phyloP scores from a whole-genome alignment of 2,888 invertebrate species.

The Drosophila mimetica region DNA sequence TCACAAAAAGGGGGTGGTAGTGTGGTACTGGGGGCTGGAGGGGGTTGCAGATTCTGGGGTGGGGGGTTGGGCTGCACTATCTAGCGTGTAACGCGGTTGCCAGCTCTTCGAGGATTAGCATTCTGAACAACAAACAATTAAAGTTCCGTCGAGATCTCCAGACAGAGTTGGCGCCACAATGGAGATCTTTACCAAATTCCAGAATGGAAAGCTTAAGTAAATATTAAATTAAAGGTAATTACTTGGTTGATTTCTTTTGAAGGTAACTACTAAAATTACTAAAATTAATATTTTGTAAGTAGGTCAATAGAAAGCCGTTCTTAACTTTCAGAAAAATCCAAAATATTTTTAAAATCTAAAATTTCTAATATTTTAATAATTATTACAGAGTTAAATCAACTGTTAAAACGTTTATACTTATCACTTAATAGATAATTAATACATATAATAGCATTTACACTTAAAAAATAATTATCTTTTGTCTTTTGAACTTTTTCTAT shows the following conservation, averaged over 20 bases:
- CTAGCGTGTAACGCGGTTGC: conserved; percentile 58
- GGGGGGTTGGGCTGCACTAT: conserved; percentile 3
- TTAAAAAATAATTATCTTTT: neutral
- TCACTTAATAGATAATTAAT: too few species aligned
- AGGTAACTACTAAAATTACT: too few species aligned
- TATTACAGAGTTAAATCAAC: too few species aligned
- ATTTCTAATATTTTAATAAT: too few species aligned
- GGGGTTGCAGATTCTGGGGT: neutral
- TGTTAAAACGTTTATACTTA: too few species aligned
- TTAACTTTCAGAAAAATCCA: too few species aligned
- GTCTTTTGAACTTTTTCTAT: neutral
- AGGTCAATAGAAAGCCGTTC: too few species aligned
- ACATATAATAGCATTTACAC: too few species aligned
- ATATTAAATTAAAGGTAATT: neutral
- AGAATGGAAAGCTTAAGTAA: conserved; percentile 7
- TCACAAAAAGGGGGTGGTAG: conserved; percentile 11
- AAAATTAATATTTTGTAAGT: too few species aligned
- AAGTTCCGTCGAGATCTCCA: conserved; percentile 6
- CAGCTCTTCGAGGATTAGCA: conserved; percentile 32
- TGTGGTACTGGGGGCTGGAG: neutral
- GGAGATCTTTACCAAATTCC: neutral
- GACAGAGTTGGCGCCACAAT: conserved; percentile 27
- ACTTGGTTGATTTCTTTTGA: too few species aligned
- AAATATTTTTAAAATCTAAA: too few species aligned
- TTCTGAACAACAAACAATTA: conserved; percentile 31